Evolutionary conservation across 2,113 vertebrate genomes (phyloP).

Genomic region (Cynoglossus semilaevis): DNA sequence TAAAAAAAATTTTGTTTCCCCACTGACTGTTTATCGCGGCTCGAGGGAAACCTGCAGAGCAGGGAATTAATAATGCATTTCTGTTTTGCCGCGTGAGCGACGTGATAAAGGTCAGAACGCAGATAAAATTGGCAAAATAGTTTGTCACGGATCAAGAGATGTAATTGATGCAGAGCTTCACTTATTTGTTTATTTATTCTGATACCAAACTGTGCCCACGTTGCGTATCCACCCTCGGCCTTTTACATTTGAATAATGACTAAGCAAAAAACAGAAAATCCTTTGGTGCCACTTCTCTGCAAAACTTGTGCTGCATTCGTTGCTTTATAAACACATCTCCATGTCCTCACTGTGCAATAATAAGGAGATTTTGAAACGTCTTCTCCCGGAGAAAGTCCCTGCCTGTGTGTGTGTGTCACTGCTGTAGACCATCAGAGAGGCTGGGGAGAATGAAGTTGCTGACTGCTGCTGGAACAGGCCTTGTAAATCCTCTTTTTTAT

Average conservation of each 20-base stretch:
- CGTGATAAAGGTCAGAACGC: constrained; percentile 46
- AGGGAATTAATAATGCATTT: constrained; percentile 42
- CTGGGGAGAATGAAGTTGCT: constrained; percentile 56
- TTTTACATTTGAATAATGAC: constrained; percentile 53
- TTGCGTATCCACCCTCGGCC: constrained; percentile 9
- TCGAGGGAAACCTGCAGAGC: constrained; percentile 16
- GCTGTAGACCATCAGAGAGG: constrained; percentile 27
- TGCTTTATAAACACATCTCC: not conserved
- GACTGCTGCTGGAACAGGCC: constrained; percentile 48
- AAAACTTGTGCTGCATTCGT: constrained; percentile 13
- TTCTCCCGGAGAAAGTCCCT: not conserved
- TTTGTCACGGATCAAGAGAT: constrained; percentile 48
- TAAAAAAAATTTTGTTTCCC: constrained; percentile 23
- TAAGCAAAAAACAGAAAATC: constrained; percentile 18
- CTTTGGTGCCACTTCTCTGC: constrained; percentile 20
- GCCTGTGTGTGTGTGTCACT: constrained; percentile 16
- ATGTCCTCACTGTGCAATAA: constrained; percentile 5
- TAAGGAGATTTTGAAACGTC: constrained; percentile 5
- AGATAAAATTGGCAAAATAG: constrained; percentile 32
- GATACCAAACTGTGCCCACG: constrained; percentile 2
- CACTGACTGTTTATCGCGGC: constrained; percentile 23
- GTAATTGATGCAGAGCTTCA: constrained; percentile 17
- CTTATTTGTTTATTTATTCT: not conserved
- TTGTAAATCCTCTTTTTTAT: constrained; percentile 61
- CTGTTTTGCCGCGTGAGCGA: constrained; percentile 16